These are phyloP conservation scores for Mylabris sibirica DNA, from an alignment of 2,888 invertebrate species.

Conservation along the genomic window DNA sequence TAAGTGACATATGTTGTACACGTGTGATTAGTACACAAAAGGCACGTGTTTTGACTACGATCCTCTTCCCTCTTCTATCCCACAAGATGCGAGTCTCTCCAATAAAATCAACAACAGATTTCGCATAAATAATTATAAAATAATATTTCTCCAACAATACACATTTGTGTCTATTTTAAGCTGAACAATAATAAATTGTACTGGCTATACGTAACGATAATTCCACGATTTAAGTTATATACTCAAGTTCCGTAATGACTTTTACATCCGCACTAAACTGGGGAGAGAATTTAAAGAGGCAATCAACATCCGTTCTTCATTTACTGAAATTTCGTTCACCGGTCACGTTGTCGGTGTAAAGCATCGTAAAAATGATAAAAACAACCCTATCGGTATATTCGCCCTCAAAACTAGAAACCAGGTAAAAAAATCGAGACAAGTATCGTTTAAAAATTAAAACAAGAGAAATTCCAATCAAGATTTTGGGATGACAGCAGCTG, in stretches of 20 bases:
- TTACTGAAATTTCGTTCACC: neutral
- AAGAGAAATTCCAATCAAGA: conserved; percentile 1
- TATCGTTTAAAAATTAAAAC: neutral
- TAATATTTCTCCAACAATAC: neutral
- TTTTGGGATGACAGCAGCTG: neutral
- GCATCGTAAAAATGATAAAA: neutral
- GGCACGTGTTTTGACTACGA: conserved; percentile 14
- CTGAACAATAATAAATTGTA: neutral
- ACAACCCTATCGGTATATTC: too few relatives aligned
- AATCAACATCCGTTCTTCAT: conserved; percentile 1
- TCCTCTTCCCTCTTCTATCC: neutral
- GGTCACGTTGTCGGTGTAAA: neutral
- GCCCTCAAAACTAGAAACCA: neutral
- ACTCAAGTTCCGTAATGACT: neutral
- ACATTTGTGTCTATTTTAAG: neutral
- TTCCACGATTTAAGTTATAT: neutral
- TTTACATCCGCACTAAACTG: neutral
- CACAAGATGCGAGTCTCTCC: neutral
- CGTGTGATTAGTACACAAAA: conserved; percentile 14
- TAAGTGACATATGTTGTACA: conserved; percentile 11
- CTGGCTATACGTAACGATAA: neutral
- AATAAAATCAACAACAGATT: neutral
- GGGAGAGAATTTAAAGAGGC: neutral
- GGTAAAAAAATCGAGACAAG: neutral
- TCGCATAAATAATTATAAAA: neutral